A percentile compares a stretch with the other conserved stretches of the same genome.
Conservation (phyloP, 2,113 vertebrate species). For the Laterallus jamaicensis region DNA sequence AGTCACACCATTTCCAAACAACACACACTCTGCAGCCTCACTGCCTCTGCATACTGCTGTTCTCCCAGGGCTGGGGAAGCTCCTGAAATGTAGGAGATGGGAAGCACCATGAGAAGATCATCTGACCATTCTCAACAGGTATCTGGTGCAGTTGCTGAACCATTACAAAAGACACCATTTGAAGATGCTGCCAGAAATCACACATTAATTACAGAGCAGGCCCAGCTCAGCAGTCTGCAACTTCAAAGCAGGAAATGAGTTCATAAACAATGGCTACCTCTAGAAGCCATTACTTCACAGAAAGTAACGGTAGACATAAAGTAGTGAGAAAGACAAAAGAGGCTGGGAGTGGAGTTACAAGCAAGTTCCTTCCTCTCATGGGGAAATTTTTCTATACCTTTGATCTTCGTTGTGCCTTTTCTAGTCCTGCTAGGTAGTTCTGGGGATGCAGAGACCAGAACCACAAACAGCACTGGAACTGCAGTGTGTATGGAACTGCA, state of each 20-base stretch:
- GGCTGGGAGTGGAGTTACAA: accelerated
- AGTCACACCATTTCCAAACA: background rate
- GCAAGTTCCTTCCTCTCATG: background rate
- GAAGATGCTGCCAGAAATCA: background rate
- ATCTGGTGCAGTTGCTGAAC: background rate
- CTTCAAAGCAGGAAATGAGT: background rate
- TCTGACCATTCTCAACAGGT: background rate
- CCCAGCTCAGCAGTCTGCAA: background rate
- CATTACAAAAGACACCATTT: background rate
- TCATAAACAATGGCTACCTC: background rate
- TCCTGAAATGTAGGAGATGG: background rate
- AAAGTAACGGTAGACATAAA: background rate
- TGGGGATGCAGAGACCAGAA: background rate
- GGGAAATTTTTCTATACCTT: background rate
- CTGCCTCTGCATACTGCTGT: background rate
- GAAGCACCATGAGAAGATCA: background rate
- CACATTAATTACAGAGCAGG: background rate
- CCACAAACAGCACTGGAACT: background rate
- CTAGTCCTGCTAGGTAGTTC: background rate
- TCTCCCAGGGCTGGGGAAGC: background rate
- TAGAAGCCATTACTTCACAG: background rate
- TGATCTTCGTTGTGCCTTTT: background rate
- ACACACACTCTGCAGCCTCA: background rate
- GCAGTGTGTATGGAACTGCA: background rate
- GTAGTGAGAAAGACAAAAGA: background rate